phyloP scores from a whole-genome alignment of 2,888 invertebrate species.

The Drosophila incognita region DNA sequence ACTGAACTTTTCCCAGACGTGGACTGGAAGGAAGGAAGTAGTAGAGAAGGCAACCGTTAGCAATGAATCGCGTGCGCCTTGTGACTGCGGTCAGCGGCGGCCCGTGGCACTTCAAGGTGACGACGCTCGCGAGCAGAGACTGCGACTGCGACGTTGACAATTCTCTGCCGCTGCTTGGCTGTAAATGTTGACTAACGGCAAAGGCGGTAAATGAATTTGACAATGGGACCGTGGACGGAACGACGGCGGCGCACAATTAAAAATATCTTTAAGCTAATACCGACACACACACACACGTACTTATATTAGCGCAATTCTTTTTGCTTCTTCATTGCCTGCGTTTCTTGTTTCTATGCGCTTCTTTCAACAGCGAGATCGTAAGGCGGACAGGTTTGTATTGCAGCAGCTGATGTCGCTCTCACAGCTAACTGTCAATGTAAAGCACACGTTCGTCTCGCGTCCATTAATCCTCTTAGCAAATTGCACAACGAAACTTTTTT shows the following conservation, averaged over 20 bases:
- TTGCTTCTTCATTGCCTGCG: slow-evolving; percentile 44
- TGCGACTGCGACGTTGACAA: slow-evolving; percentile 32
- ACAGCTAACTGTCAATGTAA: slow-evolving; percentile 14
- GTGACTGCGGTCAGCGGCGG: slow-evolving; percentile 44
- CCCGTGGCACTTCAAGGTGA: slow-evolving; percentile 61
- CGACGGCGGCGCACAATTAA: slow-evolving; percentile 59
- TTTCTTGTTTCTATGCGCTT: slow-evolving; percentile 32
- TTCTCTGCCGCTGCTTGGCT: slow-evolving; percentile 33
- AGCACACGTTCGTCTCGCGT: neutral
- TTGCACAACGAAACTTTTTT: slow-evolving; percentile 65
- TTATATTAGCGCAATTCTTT: slow-evolving; percentile 31
- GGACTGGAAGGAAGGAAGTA: slow-evolving; percentile 23
- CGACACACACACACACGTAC: slow-evolving; percentile 29
- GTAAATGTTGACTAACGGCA: slow-evolving; percentile 53
- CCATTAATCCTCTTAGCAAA: slow-evolving; percentile 32
- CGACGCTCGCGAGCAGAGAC: slow-evolving; percentile 24
- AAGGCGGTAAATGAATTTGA: slow-evolving; percentile 53
- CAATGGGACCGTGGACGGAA: slow-evolving; percentile 33
- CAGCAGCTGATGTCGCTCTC: slow-evolving; percentile 11
- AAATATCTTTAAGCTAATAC: slow-evolving; percentile 75
- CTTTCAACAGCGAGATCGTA: slow-evolving; percentile 8
- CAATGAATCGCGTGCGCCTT: slow-evolving; percentile 52
- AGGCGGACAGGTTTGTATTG: slow-evolving; percentile 5
- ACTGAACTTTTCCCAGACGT: slow-evolving; percentile 20
- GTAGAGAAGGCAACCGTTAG: slow-evolving; percentile 28